Percentiles rank a stretch among this genome's conserved stretches.
phyloP scores from a whole-genome alignment of 2,113 vertebrate species.

The Corythornis vintsioides region DNA sequence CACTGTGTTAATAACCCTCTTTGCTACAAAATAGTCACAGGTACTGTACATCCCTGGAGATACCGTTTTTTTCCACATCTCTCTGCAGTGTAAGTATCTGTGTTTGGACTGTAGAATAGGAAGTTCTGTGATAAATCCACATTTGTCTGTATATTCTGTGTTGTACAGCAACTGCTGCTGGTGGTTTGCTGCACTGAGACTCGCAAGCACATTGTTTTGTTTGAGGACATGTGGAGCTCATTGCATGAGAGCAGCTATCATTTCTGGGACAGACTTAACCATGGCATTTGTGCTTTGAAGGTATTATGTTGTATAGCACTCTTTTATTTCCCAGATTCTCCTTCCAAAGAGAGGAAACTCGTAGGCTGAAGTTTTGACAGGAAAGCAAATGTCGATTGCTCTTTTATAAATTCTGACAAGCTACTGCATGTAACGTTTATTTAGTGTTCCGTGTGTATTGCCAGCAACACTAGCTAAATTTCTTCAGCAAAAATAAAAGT shows the following conservation, averaged over 20 bases:
- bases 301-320: background rate
- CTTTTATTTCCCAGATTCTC: constrained; percentile 40
- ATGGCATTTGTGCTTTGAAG: constrained; percentile 33
- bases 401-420: constrained; percentile 70
- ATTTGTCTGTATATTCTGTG: background rate
- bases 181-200: background rate
- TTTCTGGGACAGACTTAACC: background rate
- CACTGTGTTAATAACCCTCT: background rate
- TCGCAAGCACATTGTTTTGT: background rate
- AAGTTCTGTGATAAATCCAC: background rate
- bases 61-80: background rate
- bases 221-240: background rate
- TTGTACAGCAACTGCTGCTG: background rate
- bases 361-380: constrained; percentile 73
- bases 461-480: constrained; percentile 60
- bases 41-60: background rate
- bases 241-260: background rate
- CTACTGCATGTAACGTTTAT: constrained; percentile 59
- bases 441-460: constrained; percentile 53
- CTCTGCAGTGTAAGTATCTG: background rate
- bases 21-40: background rate
- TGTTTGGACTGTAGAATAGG: constrained; percentile 8
- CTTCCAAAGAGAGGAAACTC: constrained; percentile 57
- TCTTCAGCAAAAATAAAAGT: constrained; percentile 46
- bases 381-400: constrained; percentile 71